Evolutionary conservation across 2,113 vertebrate genomes (phyloP).

Genomic region (Sporophila hypoxantha): DNA sequence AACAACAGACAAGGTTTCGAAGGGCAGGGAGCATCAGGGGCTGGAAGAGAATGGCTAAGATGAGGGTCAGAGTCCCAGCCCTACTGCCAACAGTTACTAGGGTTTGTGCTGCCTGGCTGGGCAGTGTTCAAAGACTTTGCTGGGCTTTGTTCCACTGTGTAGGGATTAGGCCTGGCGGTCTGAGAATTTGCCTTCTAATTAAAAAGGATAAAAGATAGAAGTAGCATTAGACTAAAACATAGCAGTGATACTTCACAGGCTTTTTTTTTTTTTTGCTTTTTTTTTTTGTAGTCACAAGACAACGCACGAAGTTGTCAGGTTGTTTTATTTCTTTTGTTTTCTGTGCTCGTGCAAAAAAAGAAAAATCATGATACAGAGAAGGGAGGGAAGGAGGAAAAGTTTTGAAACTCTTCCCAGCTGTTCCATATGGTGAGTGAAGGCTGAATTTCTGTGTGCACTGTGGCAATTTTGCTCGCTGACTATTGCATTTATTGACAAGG

Average conservation of each 20-base stretch:
- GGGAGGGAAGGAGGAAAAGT: constrained; percentile 40
- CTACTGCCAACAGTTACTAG: constrained; percentile 82
- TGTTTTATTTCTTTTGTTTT: constrained; percentile 66
- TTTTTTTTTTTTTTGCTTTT: constrained; percentile 53
- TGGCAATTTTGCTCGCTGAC: neutral
- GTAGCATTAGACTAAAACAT: constrained; percentile 92
- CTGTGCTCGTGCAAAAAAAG: neutral
- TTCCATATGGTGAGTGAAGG: constrained; percentile 34
- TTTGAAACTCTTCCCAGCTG: constrained; percentile 66
- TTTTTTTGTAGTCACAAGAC: constrained; percentile 79
- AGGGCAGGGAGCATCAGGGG: constrained; percentile 80
- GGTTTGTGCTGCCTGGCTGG: constrained; percentile 79
- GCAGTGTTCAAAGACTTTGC: constrained; percentile 98
- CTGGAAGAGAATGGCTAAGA: constrained; percentile 77
- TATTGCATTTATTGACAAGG: constrained; percentile 13
- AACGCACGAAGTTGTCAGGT: constrained; percentile 71
- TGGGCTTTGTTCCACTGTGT: constrained; percentile 97
- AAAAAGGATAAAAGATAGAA: constrained; percentile 99
- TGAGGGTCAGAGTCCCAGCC: constrained; percentile 80
- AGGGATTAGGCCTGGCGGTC: constrained; percentile 99
- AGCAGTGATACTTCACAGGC: constrained; percentile 90
- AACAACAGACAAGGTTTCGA: constrained; percentile 79
- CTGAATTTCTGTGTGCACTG: constrained; percentile 35
- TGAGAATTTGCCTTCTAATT: constrained; percentile 99
- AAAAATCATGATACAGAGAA: neutral